Evolutionary conservation across 2,888 invertebrate species (phyloP).

Genomic region (Argyra leucocephala): DNA sequence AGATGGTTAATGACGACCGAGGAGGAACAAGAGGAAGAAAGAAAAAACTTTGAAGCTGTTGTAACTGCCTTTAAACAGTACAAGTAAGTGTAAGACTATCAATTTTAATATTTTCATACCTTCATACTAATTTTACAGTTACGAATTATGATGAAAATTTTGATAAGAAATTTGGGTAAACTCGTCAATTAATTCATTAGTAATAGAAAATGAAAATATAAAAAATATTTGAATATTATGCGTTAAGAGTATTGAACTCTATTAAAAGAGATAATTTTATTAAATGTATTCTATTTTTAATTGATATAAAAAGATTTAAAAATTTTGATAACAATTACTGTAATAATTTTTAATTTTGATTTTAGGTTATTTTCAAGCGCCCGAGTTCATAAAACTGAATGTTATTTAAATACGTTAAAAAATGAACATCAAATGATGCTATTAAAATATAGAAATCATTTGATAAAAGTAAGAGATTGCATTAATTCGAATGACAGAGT

Average conservation of each 20-base stretch:
- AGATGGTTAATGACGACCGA: background rate
- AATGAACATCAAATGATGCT: constrained; percentile 65
- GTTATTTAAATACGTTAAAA: constrained; percentile 64
- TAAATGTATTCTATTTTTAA: too few species aligned
- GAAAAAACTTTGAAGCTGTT: background rate
- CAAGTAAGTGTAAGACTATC: background rate
- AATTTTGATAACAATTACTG: too few species aligned
- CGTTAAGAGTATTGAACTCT: too few species aligned
- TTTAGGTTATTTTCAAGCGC: constrained; percentile 65
- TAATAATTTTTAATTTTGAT: background rate
- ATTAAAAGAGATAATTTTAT: too few species aligned
- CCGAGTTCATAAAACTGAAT: constrained; percentile 66
- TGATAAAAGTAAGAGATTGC: constrained; percentile 64
- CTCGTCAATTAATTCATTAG: too few species aligned
- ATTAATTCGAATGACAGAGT: constrained; percentile 54
- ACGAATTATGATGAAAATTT: too few species aligned
- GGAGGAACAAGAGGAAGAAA: background rate
- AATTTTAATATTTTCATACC: too few species aligned
- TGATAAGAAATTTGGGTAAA: too few species aligned
- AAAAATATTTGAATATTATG: too few species aligned
- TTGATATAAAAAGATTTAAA: too few species aligned
- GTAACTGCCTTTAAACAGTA: background rate
- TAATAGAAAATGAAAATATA: too few species aligned
- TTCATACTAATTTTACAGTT: too few species aligned
- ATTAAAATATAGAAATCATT: constrained; percentile 63